Evolutionary conservation across 2,888 invertebrate genomes (phyloP), one percentile per base, ranked within the genome.

Genomic region (Drosophila pseudotalamancana): DNA sequence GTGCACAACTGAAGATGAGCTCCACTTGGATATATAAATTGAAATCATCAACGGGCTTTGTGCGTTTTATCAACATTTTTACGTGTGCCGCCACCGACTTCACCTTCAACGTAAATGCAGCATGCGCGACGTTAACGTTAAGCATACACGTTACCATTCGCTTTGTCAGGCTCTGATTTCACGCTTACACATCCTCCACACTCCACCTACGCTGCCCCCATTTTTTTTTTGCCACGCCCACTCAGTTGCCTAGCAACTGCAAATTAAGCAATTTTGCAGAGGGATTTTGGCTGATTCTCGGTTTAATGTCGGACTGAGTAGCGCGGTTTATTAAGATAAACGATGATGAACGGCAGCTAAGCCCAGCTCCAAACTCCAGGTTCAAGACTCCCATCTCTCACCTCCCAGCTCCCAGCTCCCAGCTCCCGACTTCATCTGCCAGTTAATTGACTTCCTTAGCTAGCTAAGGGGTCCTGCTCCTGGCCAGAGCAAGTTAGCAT

Each of bases 11-110:
- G 85, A 87, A 84, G 80, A 81, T 81, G 80, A 87, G 80, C 77
- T 87, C 81, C 81, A 81, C 80, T 80, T 87, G 87, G 79, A 86
- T 80, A 88, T 88, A 86, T 88, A 84, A 88, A 84, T 84, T 84
- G 83, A 84, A 84, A 84, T 84, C 83, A 84, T 84, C 83, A 84
- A 80, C 83, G 88, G 77, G 84, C 87, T 88, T 84, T 84, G 87
- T 88, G 83, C 84, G 87, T 88, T 84, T 84, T 84, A 84, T 84
- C 83, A 84, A 88, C 83, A 84, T 86, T 84, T 84, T 84, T 84
- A 84, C 83, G 83, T 88, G 87, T 81, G 82, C 70, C 74, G 63
- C 61, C 60, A 45, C 62, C 71, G 63, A 60, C 50, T 63, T 77
- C 37, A 51, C 55, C 42, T 68, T 69, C 29, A 74, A 59, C 77